phyloP scores from a whole-genome alignment of 2,888 invertebrate species.

The Deilephila porcellus region DNA sequence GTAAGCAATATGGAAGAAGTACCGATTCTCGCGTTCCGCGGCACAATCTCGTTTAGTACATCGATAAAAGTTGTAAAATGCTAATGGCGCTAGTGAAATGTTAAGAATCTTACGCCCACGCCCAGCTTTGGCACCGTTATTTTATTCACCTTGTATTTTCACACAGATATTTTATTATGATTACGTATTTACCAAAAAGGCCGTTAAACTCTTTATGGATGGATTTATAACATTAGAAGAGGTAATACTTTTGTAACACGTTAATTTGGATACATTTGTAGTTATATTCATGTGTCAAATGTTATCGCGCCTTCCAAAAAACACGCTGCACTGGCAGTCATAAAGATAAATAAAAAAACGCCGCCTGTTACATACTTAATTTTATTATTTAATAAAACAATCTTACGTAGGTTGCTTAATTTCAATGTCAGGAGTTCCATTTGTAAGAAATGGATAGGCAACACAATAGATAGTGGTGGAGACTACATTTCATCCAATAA shows the following conservation, averaged over 20 bases:
- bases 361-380: neutral
- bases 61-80: slow-evolving; percentile 83
- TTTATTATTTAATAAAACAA: slow-evolving; percentile 13
- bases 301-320: neutral
- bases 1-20: slow-evolving; percentile 64
- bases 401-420: slow-evolving; percentile 17
- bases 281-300: slow-evolving; percentile 2
- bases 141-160: slow-evolving; percentile 67
- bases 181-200: slow-evolving; percentile 50
- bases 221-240: slow-evolving; percentile 27
- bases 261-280: neutral
- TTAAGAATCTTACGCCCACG: slow-evolving; percentile 78
- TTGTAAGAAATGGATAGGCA: slow-evolving; percentile 43
- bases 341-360: slow-evolving; percentile 18
- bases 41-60: slow-evolving; percentile 73
- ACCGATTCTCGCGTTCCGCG: slow-evolving; percentile 66
- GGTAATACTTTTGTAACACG: neutral
- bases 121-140: slow-evolving; percentile 66
- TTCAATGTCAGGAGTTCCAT: slow-evolving; percentile 17
- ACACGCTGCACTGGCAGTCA: neutral
- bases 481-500: slow-evolving; percentile 72
- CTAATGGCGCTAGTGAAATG: slow-evolving; percentile 79
- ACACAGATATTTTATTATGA: slow-evolving; percentile 54
- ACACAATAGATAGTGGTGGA: slow-evolving; percentile 64
- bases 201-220: slow-evolving; percentile 39